These are phyloP conservation scores for Petromus typicus DNA, from an alignment of 2,113 vertebrate genomes.

Conservation along the genomic window DNA sequence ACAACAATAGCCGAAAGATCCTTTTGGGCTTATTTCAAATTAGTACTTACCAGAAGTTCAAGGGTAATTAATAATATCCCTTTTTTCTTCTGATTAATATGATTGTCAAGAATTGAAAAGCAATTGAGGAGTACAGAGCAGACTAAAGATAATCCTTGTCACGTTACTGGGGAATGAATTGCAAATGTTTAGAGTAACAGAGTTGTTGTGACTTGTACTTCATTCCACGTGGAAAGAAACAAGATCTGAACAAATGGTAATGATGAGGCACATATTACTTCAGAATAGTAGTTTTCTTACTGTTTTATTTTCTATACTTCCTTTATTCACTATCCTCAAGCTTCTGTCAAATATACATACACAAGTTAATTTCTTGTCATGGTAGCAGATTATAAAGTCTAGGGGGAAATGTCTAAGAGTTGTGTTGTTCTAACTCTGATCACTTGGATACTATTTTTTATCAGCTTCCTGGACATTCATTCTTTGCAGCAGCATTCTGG, in stretches of 20 bases:
- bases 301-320: not conserved
- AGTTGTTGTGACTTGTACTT: not conserved
- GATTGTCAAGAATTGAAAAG: slow-evolving; percentile 42
- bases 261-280: not conserved
- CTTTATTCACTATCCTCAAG: not conserved
- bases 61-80: not conserved
- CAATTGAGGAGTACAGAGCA: not conserved
- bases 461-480: not conserved
- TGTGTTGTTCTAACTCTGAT: not conserved
- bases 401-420: not conserved
- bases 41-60: slow-evolving; percentile 50
- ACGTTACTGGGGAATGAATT: not conserved
- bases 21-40: slow-evolving; percentile 1
- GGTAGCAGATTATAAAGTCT: not conserved
- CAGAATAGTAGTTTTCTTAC: not conserved
- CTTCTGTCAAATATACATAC: not conserved
- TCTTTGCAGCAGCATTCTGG: not conserved
- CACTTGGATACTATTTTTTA: not conserved
- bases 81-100: slow-evolving; percentile 31
- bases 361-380: not conserved
- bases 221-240: slow-evolving; percentile 7
- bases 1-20: slow-evolving; percentile 33
- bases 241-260: not conserved
- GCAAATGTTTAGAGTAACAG: not conserved
- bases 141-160: not conserved